Percentiles rank a stretch among this genome's conserved stretches.
These are phyloP conservation scores for Orchestes rusci DNA, from an alignment of 2,888 invertebrate genomes.

Conservation along the genomic window DNA sequence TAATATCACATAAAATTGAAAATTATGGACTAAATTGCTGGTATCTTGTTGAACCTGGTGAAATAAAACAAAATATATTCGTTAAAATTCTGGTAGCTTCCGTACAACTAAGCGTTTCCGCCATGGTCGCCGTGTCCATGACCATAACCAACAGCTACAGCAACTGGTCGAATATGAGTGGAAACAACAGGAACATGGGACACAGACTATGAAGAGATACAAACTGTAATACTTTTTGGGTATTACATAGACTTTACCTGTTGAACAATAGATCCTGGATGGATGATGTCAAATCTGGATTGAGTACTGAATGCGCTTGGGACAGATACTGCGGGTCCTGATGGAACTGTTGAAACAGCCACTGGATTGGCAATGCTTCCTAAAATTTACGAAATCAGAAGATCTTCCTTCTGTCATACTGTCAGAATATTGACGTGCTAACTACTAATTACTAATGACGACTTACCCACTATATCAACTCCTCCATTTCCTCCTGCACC, in stretches of 20 bases:
- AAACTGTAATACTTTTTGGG: background rate
- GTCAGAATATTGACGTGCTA: too few species aligned
- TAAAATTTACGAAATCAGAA: background rate
- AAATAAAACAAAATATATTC: too few species aligned
- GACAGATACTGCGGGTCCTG: slow-evolving; percentile 9
- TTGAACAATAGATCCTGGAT: slow-evolving; percentile 17
- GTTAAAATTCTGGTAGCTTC: too few species aligned
- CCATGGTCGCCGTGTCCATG: too few species aligned
- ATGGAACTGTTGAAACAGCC: slow-evolving; percentile 6
- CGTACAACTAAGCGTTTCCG: too few species aligned
- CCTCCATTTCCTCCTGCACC: slow-evolving; percentile 4
- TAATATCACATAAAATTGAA: background rate
- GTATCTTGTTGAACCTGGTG: background rate
- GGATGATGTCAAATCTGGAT: slow-evolving; percentile 17
- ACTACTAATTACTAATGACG: too few species aligned
- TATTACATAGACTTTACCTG: slow-evolving; percentile 6
- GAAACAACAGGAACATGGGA: slow-evolving; percentile 11
- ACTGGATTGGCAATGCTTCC: background rate
- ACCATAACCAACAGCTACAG: slow-evolving; percentile 11
- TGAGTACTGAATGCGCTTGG: slow-evolving; percentile 18
- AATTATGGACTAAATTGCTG: too few species aligned
- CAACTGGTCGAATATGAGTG: slow-evolving; percentile 9
- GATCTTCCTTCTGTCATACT: too few species aligned
- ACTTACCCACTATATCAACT: background rate
- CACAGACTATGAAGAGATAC: slow-evolving; percentile 9